phyloP scores from a whole-genome alignment of 2,888 invertebrate genomes.

The Epirrhoe tristata region DNA sequence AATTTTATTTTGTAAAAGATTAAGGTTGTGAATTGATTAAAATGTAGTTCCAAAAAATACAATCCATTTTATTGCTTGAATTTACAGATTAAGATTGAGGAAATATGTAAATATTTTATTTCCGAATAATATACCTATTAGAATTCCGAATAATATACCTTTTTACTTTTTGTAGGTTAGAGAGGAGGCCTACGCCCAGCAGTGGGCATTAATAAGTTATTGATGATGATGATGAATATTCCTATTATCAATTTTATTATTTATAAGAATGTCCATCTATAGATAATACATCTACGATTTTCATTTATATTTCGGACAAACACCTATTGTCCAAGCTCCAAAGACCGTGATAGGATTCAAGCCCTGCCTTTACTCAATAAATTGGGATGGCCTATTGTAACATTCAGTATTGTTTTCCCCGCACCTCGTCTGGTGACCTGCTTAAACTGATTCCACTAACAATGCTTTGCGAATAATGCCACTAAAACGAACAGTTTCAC shows the following conservation, averaged over 20 bases:
- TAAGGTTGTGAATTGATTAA: not conserved
- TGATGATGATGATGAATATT: too few relatives aligned
- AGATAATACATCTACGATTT: too few relatives aligned
- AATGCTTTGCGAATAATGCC: constrained; percentile 39
- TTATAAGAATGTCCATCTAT: too few relatives aligned
- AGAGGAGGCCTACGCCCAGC: too few relatives aligned
- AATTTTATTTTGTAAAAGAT: not conserved
- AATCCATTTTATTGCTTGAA: not conserved
- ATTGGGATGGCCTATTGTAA: constrained; percentile 42
- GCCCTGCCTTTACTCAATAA: constrained; percentile 40
- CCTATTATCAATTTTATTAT: too few relatives aligned
- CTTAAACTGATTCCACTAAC: constrained; percentile 46
- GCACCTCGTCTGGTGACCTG: constrained; percentile 57
- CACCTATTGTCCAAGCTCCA: constrained; percentile 22
- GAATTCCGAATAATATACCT: too few relatives aligned
- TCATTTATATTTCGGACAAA: not conserved
- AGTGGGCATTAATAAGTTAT: too few relatives aligned
- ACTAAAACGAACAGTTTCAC: constrained; percentile 11
- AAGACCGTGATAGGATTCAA: constrained; percentile 25
- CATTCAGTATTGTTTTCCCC: constrained; percentile 51
- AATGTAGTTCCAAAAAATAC: not conserved
- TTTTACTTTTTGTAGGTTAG: too few relatives aligned
- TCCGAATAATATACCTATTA: too few relatives aligned
- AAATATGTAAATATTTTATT: not conserved
- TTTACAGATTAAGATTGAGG: not conserved